These are phyloP conservation scores for Aotus griseimembra DNA, from an alignment of 2,797 vertebrate genomes.

Conservation along the genomic window DNA sequence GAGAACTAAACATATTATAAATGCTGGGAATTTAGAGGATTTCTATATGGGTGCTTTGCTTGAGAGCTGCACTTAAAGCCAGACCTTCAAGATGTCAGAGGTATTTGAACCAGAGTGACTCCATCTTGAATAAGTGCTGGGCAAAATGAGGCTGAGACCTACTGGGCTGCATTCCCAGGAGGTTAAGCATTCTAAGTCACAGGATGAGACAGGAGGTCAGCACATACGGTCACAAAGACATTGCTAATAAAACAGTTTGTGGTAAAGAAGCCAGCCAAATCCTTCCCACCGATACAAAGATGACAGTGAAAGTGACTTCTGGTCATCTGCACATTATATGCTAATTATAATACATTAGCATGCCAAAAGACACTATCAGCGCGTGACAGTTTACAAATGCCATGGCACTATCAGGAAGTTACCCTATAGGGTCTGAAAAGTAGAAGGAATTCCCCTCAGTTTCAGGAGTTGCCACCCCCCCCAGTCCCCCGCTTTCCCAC, in stretches of 20 bases:
- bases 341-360: background rate
- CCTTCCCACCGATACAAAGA: background rate
- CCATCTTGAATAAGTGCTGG: background rate
- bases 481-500: fast-evolving
- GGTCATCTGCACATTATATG: background rate
- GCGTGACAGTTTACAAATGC: background rate
- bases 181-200: background rate
- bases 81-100: background rate
- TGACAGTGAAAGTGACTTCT: background rate
- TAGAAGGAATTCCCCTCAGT: background rate
- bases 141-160: background rate
- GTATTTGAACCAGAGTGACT: background rate
- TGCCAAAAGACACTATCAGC: background rate
- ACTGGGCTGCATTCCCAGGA: background rate
- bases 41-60: background rate
- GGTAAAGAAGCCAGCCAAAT: background rate
- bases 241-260: background rate
- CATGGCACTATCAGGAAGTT: background rate
- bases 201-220: background rate
- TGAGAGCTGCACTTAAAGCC: background rate
- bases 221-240: background rate
- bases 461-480: background rate
- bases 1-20: background rate
- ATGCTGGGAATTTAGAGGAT: background rate
- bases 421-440: background rate